phyloP scores from a whole-genome alignment of 2,888 invertebrate genomes.

The Pasiphila rectangulata region DNA sequence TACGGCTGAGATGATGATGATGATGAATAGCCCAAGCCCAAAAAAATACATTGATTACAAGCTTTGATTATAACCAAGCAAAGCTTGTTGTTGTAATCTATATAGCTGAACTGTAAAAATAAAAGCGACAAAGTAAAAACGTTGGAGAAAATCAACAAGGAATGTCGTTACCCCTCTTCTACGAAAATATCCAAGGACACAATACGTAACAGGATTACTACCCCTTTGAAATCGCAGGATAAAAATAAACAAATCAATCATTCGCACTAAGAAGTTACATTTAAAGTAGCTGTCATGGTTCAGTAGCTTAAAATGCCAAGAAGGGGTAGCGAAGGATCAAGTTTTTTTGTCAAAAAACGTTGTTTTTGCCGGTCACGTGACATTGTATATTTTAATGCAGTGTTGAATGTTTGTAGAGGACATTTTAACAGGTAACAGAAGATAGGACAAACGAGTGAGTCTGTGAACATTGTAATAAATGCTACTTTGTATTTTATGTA shows the following conservation, averaged over 20 bases:
- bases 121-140: background rate
- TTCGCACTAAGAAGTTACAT: slow-evolving; percentile 26
- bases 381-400: slow-evolving; percentile 18
- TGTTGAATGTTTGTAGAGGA: background rate
- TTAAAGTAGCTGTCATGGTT: slow-evolving; percentile 25
- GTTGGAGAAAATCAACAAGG: background rate
- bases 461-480: no score
- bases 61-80: no score
- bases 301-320: slow-evolving; percentile 25
- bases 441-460: no score
- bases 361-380: slow-evolving; percentile 34
- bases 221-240: slow-evolving; percentile 8
- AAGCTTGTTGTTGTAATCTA: no score
- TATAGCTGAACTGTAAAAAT: background rate
- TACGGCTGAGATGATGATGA: no score
- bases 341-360: slow-evolving; percentile 40
- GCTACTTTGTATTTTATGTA: no score
- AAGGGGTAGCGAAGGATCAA: slow-evolving; percentile 23
- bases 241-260: slow-evolving; percentile 36
- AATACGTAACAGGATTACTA: slow-evolving; percentile 8
- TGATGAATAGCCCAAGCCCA: no score
- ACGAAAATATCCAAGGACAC: background rate
- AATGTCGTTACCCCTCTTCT: background rate
- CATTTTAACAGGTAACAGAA: no score
- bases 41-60: no score